Base-by-base conservation (phyloP, 1,140 invertebrate genomes). In the Drosophila lacertosa region DNA sequence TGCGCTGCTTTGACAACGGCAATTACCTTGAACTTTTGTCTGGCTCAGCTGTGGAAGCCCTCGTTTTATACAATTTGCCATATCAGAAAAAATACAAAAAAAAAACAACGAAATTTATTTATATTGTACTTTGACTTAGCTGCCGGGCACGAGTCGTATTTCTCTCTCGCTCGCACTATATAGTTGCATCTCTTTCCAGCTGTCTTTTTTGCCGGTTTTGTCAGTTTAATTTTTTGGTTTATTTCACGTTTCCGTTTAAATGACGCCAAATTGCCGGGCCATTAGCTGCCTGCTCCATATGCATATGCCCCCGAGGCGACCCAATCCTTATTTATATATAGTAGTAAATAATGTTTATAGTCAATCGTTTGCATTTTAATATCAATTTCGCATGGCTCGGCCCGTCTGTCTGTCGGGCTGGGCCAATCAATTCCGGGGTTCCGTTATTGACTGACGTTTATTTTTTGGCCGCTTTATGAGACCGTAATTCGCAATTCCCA, bases 1-100 rank as follows among this genome's bases (percentile, higher is more conserved):
- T 88, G 82, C 74, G 66, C 82, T 75, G 82, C 82, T 88, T 88
- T 88, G 82, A 88, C 82, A 88, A 88, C 82, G 77, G 82, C 82
- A 88, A 88, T 88, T 88, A 88, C 82, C 82, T 89, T 88, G 82
- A 88, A 88, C 82, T 72, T 67, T 78, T 13, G 70, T 57, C 59
- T 67, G 51, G 45, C 6, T 45, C 29, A 18, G 50, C 42, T 22
- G 33, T 64, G 67, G 67, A 57, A 57, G 59, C 53, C 16, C 50
- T 59, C 33, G 35, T 45, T 35, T 35, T 45, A 26, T 35, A 50
- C 59, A 59, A 39, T 54, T 59, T 66, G 63, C 53, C 73, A 72
- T 72, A 72, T 57, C 62, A 68, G 47, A 72, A 57, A 55, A 42
- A 10, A 11, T 18, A 10, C 16, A 11, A 51, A 45, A 24, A 22